Base-by-base conservation (phyloP, 2,888 invertebrate species). In the Torymus texanus region DNA sequence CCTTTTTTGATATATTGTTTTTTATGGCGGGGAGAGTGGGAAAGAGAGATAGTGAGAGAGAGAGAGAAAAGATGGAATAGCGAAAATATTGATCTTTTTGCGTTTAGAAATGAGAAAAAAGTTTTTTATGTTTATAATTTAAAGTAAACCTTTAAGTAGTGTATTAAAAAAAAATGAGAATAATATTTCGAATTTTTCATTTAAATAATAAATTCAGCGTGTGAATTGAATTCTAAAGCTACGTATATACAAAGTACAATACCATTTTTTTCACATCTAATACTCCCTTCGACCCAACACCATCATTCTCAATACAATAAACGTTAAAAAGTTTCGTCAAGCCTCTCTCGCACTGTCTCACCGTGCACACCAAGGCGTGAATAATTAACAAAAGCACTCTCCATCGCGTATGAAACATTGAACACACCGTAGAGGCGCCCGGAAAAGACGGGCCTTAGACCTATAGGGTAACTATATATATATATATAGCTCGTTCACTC, bases 301-400 rank as follows among this genome's bases (percentile, higher is more conserved):
- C 51, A 10, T 68, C 68, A 67, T 63, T 61, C 61, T 67, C 67
- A 41, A 59, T 14, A 29, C 68, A 68, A 55, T 55, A 61, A 79
- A 24, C 79, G 70, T 72, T 79, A 79, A 75, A 79, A 75, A 79
- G 71, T 75, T 71, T 72, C 62, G 53, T 41, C 51, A 65, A 76
- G 71, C 59, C 55, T 24, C 55, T 24, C 63, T 24, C 41, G 41
- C 41, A 41, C 41, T 41, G 41, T 18, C 63, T 65, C 41, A 8
- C 41, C 41, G 21, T 2, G 21, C 21, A 41, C 41, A 10, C 41
- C 51, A 29, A 18, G 13, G 62, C 50, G 62, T 80, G 62, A 73
- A 80, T 80, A 76, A 80, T 76, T 72, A 75, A 79, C 51, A 53
- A 65, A 59, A 12, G 59, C 80, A 80, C 76, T 80, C 72, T 68